A percentile compares a stretch with the other conserved stretches of the same genome.
Conservation (phyloP, 2,113 vertebrate species). For the Jacana jacana region DNA sequence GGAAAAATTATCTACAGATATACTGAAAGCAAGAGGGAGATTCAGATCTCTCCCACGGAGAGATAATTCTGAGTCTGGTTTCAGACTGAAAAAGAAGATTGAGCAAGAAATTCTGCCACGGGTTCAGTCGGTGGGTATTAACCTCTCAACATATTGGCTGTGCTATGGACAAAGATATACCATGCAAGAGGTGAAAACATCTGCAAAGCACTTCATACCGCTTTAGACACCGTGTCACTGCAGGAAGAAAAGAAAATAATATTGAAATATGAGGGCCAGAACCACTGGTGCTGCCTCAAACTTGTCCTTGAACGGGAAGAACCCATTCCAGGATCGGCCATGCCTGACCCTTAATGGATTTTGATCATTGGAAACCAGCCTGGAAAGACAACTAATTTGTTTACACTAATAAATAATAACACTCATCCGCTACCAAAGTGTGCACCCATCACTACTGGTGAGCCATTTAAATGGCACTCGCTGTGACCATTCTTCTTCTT, state of each 20-base stretch:
- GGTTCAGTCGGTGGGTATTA: background rate
- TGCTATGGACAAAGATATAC: background rate
- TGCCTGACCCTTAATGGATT: slow-evolving; percentile 23
- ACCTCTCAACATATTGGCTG: background rate
- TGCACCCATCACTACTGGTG: background rate
- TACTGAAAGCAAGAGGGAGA: background rate
- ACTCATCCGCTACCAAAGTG: background rate
- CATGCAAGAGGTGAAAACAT: background rate
- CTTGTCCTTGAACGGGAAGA: background rate
- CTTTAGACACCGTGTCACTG: accelerated
- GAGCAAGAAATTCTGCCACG: background rate
- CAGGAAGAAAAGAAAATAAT: background rate
- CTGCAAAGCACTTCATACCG: background rate
- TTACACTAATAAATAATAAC: slow-evolving; percentile 40
- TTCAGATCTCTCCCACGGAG: background rate
- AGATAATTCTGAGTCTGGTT: background rate
- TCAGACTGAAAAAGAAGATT: background rate
- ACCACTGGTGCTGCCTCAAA: background rate
- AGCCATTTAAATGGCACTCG: background rate
- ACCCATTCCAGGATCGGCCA: slow-evolving; percentile 11
- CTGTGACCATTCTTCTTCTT: background rate
- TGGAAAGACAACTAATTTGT: slow-evolving; percentile 51
- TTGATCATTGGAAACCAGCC: slow-evolving; percentile 32
- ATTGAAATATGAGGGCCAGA: background rate
- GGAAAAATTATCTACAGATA: slow-evolving; percentile 11